These are phyloP conservation scores for Rotaria sp. DNA, from an alignment of 2,888 invertebrate genomes.

Conservation along the genomic window DNA sequence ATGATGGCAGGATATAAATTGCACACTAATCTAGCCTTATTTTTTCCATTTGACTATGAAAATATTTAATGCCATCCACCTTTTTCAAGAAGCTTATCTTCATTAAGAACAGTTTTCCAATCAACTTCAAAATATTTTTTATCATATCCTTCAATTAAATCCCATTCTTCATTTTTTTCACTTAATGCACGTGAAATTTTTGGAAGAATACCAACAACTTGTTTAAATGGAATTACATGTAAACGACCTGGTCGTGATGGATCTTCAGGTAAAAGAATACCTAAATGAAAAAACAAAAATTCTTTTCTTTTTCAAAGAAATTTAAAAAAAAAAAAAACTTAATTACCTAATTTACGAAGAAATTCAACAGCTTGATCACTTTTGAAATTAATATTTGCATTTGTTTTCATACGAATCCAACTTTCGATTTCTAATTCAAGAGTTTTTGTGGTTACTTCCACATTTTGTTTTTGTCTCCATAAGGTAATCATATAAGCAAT, in stretches of 20 bases:
- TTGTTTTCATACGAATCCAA: conserved; percentile 15
- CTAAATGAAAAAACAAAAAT: neutral
- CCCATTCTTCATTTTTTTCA: conserved; percentile 28
- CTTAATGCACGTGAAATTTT: neutral
- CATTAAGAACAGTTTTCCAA: conserved; percentile 30
- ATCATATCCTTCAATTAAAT: conserved; percentile 30
- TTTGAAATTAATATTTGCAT: neutral
- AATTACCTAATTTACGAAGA: neutral
- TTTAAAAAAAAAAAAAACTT: neutral
- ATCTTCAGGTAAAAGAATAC: neutral
- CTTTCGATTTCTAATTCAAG: conserved; percentile 25
- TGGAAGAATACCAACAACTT: conserved; percentile 7
- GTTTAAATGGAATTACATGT: conserved; percentile 13
- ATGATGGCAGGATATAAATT: neutral
- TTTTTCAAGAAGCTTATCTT: neutral
- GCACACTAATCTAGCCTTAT: neutral
- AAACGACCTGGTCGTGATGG: neutral
- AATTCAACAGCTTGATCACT: conserved; percentile 4
- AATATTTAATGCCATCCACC: neutral
- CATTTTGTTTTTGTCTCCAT: conserved; percentile 6
- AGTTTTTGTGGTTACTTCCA: neutral
- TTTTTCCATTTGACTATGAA: neutral
- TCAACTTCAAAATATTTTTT: conserved; percentile 17
- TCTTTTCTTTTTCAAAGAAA: neutral
- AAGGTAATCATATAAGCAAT: neutral